Base-by-base conservation (phyloP, 2,113 vertebrate species). In the Engraulis encrasicolus region DNA sequence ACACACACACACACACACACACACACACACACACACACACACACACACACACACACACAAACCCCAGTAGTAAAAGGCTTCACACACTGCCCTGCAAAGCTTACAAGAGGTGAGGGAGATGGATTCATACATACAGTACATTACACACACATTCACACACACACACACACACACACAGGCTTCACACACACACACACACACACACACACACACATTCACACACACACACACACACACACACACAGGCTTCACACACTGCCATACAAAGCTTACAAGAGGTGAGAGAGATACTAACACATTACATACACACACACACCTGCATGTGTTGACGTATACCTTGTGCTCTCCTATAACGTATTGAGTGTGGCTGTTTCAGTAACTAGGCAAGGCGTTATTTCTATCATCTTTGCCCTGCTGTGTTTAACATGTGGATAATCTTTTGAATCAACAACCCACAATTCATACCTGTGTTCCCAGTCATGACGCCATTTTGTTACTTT, bases 251-350 rank as follows among this genome's bases (percentile, higher is more conserved):
- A n/a, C n/a, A n/a, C n/a, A n/a, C n/a, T n/a, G n/a, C n/a, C n/a
- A n/a, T n/a, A n/a, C n/a, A n/a, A 93, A 98, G 93, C 91, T 93
- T 99, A 97, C 98, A 99, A 95, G 98, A 99, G 98, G 98, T 99
- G 92, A 90, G 88, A 27, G 7, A 18, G 19, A 58, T n/a, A n/a
- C n/a, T n/a, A 18, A 58, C 52, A 58, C 17, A 58, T 20, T n/a
- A 58, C 20, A 61, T 23, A 61, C 52, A 54, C 52, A 34, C 61
- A 31, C 61, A 34, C 23, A 71, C 15, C n/a, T n/a, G n/a, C n/a
- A n/a, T n/a, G n/a, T n/a, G n/a, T n/a, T n/a, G n/a, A n/a, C n/a
- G n/a, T n/a, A n/a, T n/a, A n/a, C n/a, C n/a, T n/a, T n/a, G n/a
- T n/a, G n/a, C n/a, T n/a, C n/a, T n/a, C n/a, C n/a, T n/a, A n/a